Evolutionary conservation across 2,888 invertebrate species (phyloP).

Genomic region (Spicauda simplicius): DNA sequence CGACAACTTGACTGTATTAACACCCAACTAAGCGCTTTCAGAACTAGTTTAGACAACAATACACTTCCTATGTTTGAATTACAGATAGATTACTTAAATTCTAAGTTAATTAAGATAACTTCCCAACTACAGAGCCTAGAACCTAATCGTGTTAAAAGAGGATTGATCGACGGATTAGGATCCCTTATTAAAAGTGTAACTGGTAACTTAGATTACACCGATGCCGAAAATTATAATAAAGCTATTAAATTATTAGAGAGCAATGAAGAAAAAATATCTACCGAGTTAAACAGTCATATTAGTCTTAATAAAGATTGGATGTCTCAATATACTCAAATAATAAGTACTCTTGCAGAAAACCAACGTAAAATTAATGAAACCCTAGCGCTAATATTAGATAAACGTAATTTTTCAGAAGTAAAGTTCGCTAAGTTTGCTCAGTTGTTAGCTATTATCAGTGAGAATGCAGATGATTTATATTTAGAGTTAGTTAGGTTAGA

Average conservation of each 20-base stretch:
- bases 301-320: slow-evolving; percentile 9
- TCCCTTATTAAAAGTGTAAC: slow-evolving; percentile 36
- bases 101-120: slow-evolving; percentile 24
- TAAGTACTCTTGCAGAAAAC: slow-evolving; percentile 6
- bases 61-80: slow-evolving; percentile 25
- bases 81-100: slow-evolving; percentile 24
- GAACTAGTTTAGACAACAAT: slow-evolving; percentile 11
- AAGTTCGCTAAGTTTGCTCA: slow-evolving; percentile 20
- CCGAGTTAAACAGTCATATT: too few species aligned
- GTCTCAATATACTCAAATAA: slow-evolving; percentile 23
- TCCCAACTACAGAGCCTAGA: slow-evolving; percentile 28
- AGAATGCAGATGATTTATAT: slow-evolving; percentile 19
- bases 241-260: slow-evolving; percentile 33
- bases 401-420: slow-evolving; percentile 4
- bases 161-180: slow-evolving; percentile 36
- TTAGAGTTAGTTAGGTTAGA: slow-evolving; percentile 25
- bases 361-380: slow-evolving; percentile 11
- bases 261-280: slow-evolving; percentile 25
- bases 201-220: slow-evolving; percentile 34
- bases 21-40: neutral
- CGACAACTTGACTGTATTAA: slow-evolving; percentile 20
- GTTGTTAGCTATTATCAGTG: slow-evolving; percentile 15
- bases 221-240: slow-evolving; percentile 30
- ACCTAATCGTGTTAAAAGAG: slow-evolving; percentile 33
- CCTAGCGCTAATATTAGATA: slow-evolving; percentile 1